A percentile compares a stretch with the other conserved stretches of the same genome.
Conservation (phyloP, 92 coral and sea anemone species). For the Porites divaricata region DNA sequence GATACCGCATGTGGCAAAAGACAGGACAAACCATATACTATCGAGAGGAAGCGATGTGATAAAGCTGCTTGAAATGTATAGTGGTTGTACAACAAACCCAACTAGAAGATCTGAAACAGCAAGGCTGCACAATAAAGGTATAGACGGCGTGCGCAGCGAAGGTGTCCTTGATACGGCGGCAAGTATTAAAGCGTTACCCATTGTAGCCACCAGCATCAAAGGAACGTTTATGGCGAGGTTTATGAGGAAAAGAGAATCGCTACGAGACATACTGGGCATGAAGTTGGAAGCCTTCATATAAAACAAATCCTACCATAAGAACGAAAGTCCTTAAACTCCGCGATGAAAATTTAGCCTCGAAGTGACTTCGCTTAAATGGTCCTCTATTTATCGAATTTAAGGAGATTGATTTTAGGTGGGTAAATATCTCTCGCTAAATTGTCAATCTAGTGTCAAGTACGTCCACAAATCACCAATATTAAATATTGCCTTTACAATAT, state of each 20-base stretch:
- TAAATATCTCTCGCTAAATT: no score
- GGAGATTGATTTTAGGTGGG: no score
- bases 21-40: not conserved
- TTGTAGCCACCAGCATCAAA: not conserved
- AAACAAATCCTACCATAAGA: no score
- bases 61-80: not conserved
- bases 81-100: slow-evolving; percentile 15
- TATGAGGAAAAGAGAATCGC: not conserved
- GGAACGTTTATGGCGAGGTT: slow-evolving; percentile 5
- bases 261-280: not conserved
- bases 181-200: slow-evolving; percentile 3
- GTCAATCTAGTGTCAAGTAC: no score
- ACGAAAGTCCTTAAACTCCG: no score
- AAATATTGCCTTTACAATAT: no score
- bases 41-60: not conserved
- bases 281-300: no score
- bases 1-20: slow-evolving; percentile 19
- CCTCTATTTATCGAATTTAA: no score
- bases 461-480: no score
- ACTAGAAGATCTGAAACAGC: slow-evolving; percentile 38
- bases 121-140: slow-evolving; percentile 7
- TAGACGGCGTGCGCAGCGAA: slow-evolving; percentile 19
- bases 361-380: no score
- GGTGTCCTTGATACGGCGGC: slow-evolving; percentile 6
- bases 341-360: no score